A percentile compares a stretch with the other conserved stretches of the same genome.
phyloP scores from a whole-genome alignment of 2,888 invertebrate species.

The Ophion ellenae region DNA sequence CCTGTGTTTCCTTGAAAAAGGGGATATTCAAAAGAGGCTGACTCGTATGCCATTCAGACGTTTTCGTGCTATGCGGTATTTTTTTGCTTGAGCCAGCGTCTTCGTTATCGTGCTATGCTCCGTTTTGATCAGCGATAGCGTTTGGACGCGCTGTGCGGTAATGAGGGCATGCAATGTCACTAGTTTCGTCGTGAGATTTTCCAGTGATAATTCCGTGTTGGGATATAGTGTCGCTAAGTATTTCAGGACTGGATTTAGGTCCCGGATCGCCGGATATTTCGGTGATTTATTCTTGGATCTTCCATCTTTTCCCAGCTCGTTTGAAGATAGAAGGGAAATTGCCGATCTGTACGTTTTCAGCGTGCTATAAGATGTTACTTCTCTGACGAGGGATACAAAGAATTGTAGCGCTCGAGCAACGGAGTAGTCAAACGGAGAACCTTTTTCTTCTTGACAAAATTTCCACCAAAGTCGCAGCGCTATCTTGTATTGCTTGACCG shows the following conservation, averaged over 20 bases:
- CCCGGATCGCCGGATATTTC: conserved; percentile 72
- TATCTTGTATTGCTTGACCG: conserved; percentile 70
- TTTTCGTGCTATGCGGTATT: conserved; percentile 34
- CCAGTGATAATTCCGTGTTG: conserved; percentile 5
- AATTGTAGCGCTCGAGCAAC: conserved; percentile 6
- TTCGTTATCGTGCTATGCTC: conserved; percentile 7
- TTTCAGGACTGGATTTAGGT: conserved; percentile 66
- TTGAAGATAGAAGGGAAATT: conserved; percentile 66
- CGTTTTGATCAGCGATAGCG: conserved; percentile 21
- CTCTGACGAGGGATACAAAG: conserved; percentile 5
- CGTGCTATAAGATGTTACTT: conserved; percentile 42
- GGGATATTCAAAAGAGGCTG: not conserved
- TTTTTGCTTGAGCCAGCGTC: not conserved
- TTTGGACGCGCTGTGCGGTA: conserved; percentile 42
- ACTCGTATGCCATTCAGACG: conserved; percentile 21
- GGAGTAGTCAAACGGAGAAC: conserved; percentile 28
- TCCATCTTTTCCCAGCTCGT: conserved; percentile 62
- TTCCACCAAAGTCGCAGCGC: conserved; percentile 70
- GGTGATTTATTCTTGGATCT: not conserved
- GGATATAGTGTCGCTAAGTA: conserved; percentile 12
- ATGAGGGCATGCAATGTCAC: conserved; percentile 26
- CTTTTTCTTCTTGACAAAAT: conserved; percentile 59
- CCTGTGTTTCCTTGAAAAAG: conserved; percentile 14
- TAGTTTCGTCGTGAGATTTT: conserved; percentile 32
- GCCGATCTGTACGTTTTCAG: conserved; percentile 71